These are phyloP conservation scores for Eristalis pertinax DNA, from an alignment of 2,888 invertebrate species.

Conservation along the genomic window DNA sequence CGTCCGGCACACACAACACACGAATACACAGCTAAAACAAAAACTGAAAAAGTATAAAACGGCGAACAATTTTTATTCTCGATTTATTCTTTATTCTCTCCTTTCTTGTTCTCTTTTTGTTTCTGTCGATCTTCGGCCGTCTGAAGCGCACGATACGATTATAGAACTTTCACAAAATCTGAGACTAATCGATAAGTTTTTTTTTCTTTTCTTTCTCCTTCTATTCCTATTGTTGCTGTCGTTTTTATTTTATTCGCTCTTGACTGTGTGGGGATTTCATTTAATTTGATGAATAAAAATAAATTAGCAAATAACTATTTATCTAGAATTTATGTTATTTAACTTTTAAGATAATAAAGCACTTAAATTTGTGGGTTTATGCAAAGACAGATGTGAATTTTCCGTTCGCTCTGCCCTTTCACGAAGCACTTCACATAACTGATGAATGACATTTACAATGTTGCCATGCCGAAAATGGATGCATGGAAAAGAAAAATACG, in stretches of 20 bases:
- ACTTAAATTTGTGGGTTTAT: conserved; percentile 63
- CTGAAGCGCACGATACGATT: conserved; percentile 36
- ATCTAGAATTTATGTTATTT: conserved; percentile 44
- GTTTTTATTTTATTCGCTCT: conserved; percentile 6
- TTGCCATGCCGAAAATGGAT: conserved; percentile 38
- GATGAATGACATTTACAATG: conserved; percentile 42
- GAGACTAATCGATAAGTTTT: conserved; percentile 67
- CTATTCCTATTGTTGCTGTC: conserved; percentile 22
- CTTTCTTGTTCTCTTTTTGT: conserved; percentile 52
- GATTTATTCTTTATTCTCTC: conserved; percentile 37
- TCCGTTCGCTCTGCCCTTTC: conserved; percentile 60
- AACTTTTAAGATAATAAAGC: conserved; percentile 57
- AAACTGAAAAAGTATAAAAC: conserved; percentile 70
- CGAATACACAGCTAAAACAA: conserved; percentile 65
- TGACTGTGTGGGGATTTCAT: conserved; percentile 2
- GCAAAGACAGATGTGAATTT: conserved; percentile 56
- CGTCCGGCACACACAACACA: conserved; percentile 54
- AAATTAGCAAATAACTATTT: conserved; percentile 27
- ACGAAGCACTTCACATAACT: conserved; percentile 63
- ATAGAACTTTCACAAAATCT: conserved; percentile 67
- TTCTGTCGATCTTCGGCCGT: conserved; percentile 18
- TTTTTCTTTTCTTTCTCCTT: conserved; percentile 33
- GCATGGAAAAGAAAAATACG: background rate
- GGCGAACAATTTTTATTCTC: conserved; percentile 58
- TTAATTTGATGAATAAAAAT: conserved; percentile 14